Evolutionary conservation across 2,113 vertebrate species (phyloP).

Genomic region (Gobius niger): DNA sequence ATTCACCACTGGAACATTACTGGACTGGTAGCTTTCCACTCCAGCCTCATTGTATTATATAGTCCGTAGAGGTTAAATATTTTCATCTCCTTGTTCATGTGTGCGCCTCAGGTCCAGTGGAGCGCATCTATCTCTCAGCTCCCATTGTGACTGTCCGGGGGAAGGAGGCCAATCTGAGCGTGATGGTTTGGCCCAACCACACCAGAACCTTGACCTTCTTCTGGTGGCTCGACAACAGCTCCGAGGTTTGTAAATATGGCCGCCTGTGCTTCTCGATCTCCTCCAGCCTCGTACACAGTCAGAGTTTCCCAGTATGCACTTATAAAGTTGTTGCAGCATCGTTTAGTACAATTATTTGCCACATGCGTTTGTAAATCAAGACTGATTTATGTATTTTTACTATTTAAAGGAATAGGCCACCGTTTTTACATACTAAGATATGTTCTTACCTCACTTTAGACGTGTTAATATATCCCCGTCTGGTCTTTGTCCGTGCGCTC

Average conservation of each 20-base stretch:
- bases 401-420: no score
- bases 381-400: no score
- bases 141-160: constrained; percentile 88
- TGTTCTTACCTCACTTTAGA: no score
- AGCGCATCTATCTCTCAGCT: constrained; percentile 86
- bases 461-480: no score
- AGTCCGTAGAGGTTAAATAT: constrained; percentile 3
- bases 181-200: constrained; percentile 89
- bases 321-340: not conserved
- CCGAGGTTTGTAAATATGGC: constrained; percentile 80
- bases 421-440: no score
- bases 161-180: constrained; percentile 89
- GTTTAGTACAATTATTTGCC: no score
- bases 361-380: no score
- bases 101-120: constrained; percentile 83
- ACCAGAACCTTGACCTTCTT: constrained; percentile 89
- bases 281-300: constrained; percentile 4
- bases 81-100: constrained; percentile 22
- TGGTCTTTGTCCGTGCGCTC: no score
- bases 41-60: not conserved
- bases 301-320: constrained; percentile 16
- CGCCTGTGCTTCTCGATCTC: not conserved
- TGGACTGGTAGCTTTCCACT: no score
- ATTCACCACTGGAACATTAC: not conserved
- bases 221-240: constrained; percentile 97